Base-by-base conservation (phyloP, 2,797 vertebrate species). In the Neopelma chrysocephalum region DNA sequence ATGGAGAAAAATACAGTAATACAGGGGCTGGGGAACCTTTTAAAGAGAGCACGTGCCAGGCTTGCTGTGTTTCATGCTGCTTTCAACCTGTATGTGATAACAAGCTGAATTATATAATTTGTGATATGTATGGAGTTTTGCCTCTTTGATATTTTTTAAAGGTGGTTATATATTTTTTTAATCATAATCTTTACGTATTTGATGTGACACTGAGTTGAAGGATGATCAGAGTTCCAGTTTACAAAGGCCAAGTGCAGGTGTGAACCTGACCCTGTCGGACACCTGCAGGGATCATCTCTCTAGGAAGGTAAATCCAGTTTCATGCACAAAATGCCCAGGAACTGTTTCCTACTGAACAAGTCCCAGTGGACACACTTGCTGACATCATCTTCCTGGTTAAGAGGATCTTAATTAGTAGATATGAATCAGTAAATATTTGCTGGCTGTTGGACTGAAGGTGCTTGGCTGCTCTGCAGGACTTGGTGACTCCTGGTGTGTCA, bases 301-400 rank as follows among this genome's bases (percentile, higher is more conserved):
- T 12, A 13, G 73, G 70, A 36, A 7, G n/a, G n/a, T 9, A 45
- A 29, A 43, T 40, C 19, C 60, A 34, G 8, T 6, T 32, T 68
- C n/a, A 11, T 2, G 53, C 40, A 51, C 38, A 42, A 14, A 85
- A 26, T 19, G 12, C 34, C 36, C 48, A 51, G 45, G 53, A 68
- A 4, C 11, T 1, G 4, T 21, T 40, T 51, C 40, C 54, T 82
- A 3, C 61, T 66, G 10, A 26, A 3, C 58, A 15, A 2, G 8
- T n/a, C 32, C n/a, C 5, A 1, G 20, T 18, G 56, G 51, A 4
- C 2, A 3, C 3, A 1, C 31, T n/a, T 38, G 15, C 31, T 31
- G 4, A 26, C 65, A 40, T 21, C 27, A 8, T 11, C 3, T 36
- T 17, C 25, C 40, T 53, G 54, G 12, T 43, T 34, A 11, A 43